Base-by-base conservation (phyloP, 2,888 invertebrate species). In the Pterobdella sp. region DNA sequence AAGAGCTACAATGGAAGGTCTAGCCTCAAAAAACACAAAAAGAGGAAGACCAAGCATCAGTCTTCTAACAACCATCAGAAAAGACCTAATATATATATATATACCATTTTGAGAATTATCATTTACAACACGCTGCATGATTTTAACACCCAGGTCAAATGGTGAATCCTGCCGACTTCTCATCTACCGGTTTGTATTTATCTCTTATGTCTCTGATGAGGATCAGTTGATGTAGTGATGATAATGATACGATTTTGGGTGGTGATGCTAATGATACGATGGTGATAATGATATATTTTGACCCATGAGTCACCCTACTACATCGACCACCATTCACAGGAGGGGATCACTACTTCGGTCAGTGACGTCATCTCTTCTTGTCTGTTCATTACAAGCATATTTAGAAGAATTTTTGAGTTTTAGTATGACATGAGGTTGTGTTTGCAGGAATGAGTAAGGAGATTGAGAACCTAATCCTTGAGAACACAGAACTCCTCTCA, bases 381-480 rank as follows among this genome's bases (percentile, higher is more conserved):
- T 49, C 18, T 49, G n/a, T 49, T 29, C 26, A 1, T n/a, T 70
- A n/a, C n/a, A n/a, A 31, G 32, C 1, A 34, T 66, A 34, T 1
- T 29, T 49, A 18, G 52, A 18, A 22, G 22, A 18, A 22, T 67
- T 49, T 18, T 49, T 18, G 14, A 18, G 22, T 49, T 18, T 18
- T 49, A 22, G 22, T 49, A 22, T n/a, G n/a, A n/a, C n/a, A n/a
- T n/a, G n/a, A n/a, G n/a, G 26, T 64, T 14, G 10, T 29, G 74
- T 60, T 77, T 80, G 66, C 85, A 97, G 98, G 97, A 77, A 98
- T 98, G 97, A 97, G 97, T 73, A 94, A 95, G 84, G 98, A 98
- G 86, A 95, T 98, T 69, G 98, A 99, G 84, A 98, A 98, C 86
- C 88, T 98, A 69, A 99, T 98, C 77, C 88, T 94, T 88, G 98